These are phyloP conservation scores for Symphodus melops DNA, from an alignment of 2,113 vertebrate genomes.

Conservation along the genomic window DNA sequence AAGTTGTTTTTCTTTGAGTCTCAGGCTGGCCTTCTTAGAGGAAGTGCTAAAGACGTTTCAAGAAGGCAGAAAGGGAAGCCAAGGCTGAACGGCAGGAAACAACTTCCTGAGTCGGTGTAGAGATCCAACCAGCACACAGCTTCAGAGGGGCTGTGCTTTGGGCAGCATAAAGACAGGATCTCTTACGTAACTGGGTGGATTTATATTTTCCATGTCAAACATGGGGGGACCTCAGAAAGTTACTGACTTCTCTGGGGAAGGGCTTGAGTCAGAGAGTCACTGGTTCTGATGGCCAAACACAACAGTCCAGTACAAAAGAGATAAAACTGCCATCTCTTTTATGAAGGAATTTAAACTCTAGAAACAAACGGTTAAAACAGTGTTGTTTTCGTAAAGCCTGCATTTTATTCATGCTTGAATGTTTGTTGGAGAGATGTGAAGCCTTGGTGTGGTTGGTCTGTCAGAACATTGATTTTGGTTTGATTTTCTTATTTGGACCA, in stretches of 20 bases:
- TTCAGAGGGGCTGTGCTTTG: slow-evolving; percentile 19
- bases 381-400: background rate
- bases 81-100: slow-evolving; percentile 47
- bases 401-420: too few species aligned
- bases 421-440: too few species aligned
- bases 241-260: slow-evolving; percentile 3
- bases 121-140: slow-evolving; percentile 26
- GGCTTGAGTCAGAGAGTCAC: slow-evolving; percentile 11
- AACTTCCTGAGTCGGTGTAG: slow-evolving; percentile 52
- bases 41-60: slow-evolving; percentile 52
- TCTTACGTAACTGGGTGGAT: slow-evolving; percentile 56
- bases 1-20: background rate
- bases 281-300: slow-evolving; percentile 34
- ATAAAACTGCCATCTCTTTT: slow-evolving; percentile 23
- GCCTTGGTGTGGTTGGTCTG: too few species aligned
- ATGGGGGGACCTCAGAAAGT: slow-evolving; percentile 42
- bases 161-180: slow-evolving; percentile 34
- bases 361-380: too few species aligned
- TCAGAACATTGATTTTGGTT: too few species aligned
- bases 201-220: slow-evolving; percentile 39
- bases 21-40: slow-evolving; percentile 8
- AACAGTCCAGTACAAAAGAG: slow-evolving; percentile 23
- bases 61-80: slow-evolving; percentile 40
- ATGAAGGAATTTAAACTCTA: slow-evolving; percentile 3
- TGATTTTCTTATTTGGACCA: too few species aligned